Base-by-base conservation (phyloP, 2,888 invertebrate species). In the Kryphioiulus occultus region DNA sequence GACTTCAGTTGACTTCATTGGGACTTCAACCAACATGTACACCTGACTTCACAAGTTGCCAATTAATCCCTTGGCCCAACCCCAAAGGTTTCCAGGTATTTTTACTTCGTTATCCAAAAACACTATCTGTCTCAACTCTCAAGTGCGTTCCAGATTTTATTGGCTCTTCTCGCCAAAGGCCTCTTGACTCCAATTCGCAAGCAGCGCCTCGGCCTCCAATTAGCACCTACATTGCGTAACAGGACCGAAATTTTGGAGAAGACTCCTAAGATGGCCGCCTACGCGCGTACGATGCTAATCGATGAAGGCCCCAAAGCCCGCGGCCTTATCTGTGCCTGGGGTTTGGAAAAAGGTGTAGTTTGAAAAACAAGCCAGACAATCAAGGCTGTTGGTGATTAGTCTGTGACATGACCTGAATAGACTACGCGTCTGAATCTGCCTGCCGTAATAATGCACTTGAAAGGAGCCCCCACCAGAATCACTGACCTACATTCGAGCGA, bases 381-480 rank as follows among this genome's bases (percentile, higher is more conserved):
- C 84, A 84, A 84, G 84, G 84, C 42, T 84, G 84, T 35, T 84
- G 5, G 39, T 35, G 84, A 84, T 84, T 84, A 84, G 84, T 32
- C 84, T 84, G 35, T 84, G 84, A 84, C 84, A 84, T 84, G 84
- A 84, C 84, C 84, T 84, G 84, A 42, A 84, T 84, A 39, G 84
- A 84, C 84, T 84, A 84, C 42, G 39, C 35, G n/a, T 68, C 68
- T 26, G 68, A 22, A 68, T 68, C 68, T 68, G 68, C 68, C 68
- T 68, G 68, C 68, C 26, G 68, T 68, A 68, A 68, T 68, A 68
- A 42, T 84, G 84, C 84, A 84, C 84, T 84, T 84, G 84, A 84
- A 84, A 84, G 84, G 84, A 84, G 84, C 19, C 84, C 68, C 26
- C 68, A n/a, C 68, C 26, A 26, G n/a, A 68, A 68, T 68, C 68